These are phyloP conservation scores for Microtus montanus DNA, from an alignment of 2,113 vertebrate species.

Conservation along the genomic window DNA sequence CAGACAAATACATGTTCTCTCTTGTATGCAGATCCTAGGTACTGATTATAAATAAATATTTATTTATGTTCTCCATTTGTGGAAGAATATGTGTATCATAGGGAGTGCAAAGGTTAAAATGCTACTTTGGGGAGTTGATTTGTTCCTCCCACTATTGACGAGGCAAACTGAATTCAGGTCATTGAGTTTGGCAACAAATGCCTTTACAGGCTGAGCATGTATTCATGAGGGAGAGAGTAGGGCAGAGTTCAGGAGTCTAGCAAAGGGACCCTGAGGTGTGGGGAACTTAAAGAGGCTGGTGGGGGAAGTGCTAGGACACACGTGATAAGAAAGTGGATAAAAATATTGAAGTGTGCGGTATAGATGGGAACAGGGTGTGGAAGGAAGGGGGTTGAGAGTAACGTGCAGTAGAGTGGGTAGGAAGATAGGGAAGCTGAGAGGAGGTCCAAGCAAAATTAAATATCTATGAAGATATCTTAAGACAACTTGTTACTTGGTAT, in stretches of 20 bases:
- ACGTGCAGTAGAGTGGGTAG: too few species aligned
- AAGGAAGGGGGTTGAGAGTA: background rate
- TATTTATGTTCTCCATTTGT: background rate
- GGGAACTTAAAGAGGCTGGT: too few species aligned
- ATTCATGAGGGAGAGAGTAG: background rate
- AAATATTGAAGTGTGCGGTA: too few species aligned
- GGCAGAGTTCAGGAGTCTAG: background rate
- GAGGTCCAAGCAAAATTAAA: background rate
- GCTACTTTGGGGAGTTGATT: background rate
- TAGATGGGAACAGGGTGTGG: too few species aligned
- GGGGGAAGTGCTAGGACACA: background rate
- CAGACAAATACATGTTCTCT: background rate
- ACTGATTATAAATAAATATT: background rate
- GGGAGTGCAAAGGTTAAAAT: background rate
- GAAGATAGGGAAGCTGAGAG: background rate
- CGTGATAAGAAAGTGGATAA: background rate
- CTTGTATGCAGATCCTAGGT: background rate
- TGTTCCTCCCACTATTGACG: background rate
- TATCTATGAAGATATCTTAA: background rate
- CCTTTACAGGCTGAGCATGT: background rate
- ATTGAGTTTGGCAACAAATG: background rate
- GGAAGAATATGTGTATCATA: background rate
- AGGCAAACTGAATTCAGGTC: background rate
- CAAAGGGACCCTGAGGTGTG: background rate
- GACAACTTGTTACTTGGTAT: background rate